Evolutionary conservation across 1,140 invertebrate genomes (phyloP), one percentile per base, ranked within the genome.

Genomic region (Zaprionus ornatus): DNA sequence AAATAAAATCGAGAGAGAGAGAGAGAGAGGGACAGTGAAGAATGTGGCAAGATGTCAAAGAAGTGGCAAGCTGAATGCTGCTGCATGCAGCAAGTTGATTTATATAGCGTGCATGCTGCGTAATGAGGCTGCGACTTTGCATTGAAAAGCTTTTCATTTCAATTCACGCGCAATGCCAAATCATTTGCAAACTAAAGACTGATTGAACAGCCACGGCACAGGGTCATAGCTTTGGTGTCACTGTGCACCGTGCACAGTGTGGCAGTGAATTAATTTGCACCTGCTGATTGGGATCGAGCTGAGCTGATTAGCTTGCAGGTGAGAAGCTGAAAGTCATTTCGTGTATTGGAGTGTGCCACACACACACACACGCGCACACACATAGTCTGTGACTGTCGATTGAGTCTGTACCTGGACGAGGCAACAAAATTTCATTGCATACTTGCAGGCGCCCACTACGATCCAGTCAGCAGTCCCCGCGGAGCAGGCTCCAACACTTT

Each of bases 351-450:
- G 62, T 66, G 55, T 32, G 40, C 61, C 52, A 3, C 19, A 40
- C 17, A 29, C 55, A 52, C 32, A 72, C 42, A 40, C n/a, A 52
- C n/a, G 29, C n/a, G 37, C 19, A 37, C 12, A 35, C 12, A 48
- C 7, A 35, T 29, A 66, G 37, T 13, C 21, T n/a, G n/a, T n/a
- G n/a, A 6, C 27, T 10, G 4, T 23, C 6, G 13, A 25, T 13
- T 21, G 17, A 10, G 29, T 57, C 15, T 25, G 7, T 66, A 72
- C 62, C 70, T 67, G 70, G 12, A 9, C n/a, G 15, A 67, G 32
- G 55, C 56, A 35, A 67, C 64, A 61, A 68, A 61, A 74, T 74
- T 69, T 48, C 65, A 74, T 74, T 74, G 72, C 71, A 68, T 62
- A 74, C 35, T 67, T 73, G 70, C 71, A 74, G 37, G 64, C 13